Percentiles rank a stretch among this genome's conserved stretches.
phyloP scores from a whole-genome alignment of 2,888 invertebrate genomes.

The Emesis russula region DNA sequence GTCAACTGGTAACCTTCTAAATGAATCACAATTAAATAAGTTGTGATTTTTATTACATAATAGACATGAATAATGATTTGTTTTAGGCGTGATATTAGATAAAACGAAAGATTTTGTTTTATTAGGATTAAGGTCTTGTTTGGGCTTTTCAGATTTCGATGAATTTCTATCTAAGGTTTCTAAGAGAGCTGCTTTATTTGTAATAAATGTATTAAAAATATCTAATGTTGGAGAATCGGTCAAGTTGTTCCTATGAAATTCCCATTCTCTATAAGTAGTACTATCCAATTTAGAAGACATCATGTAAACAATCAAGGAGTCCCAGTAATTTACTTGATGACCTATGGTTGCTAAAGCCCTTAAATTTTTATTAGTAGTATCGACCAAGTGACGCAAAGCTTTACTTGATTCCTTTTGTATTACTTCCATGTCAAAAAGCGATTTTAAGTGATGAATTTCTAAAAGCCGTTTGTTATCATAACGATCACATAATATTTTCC shows the following conservation, averaged over 20 bases:
- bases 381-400: conserved; percentile 64
- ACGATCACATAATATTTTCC: conserved; percentile 46
- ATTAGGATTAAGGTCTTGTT: too few species aligned
- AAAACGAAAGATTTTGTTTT: too few species aligned
- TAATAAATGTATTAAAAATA: conserved; percentile 13
- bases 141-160: too few species aligned
- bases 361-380: conserved; percentile 69
- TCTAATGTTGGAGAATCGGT: conserved; percentile 9
- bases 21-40: conserved; percentile 57
- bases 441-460: conserved; percentile 78
- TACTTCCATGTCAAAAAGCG: conserved; percentile 75
- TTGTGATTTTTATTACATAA: conserved; percentile 40
- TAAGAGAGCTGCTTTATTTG: neutral
- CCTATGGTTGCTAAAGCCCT: conserved; percentile 64
- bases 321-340: conserved; percentile 68
- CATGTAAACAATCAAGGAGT: conserved; percentile 66
- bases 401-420: conserved; percentile 67
- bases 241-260: conserved; percentile 34
- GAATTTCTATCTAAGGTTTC: too few species aligned
- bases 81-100: too few species aligned
- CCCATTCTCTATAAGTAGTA: conserved; percentile 14
- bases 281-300: conserved; percentile 73
- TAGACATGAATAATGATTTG: neutral
- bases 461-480: conserved; percentile 74
- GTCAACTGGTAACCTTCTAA: conserved; percentile 42